Percentiles rank a stretch among this genome's conserved stretches.
Conservation (phyloP, 1,140 invertebrate species). For the Drosophila littoralis region DNA sequence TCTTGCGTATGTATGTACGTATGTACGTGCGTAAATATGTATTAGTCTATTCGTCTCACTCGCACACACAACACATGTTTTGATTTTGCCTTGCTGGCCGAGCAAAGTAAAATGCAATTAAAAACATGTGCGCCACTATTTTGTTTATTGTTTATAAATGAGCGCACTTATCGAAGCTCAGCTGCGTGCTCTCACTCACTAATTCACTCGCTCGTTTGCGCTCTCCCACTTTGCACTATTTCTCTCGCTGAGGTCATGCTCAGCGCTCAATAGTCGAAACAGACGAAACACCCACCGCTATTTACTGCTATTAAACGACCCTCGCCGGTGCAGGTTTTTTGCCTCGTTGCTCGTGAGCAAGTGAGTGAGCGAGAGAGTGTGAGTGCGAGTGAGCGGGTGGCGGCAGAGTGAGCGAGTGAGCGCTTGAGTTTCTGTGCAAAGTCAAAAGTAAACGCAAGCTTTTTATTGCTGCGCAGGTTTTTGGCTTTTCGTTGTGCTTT, state of each 20-base stretch:
- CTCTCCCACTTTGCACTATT: slow-evolving; percentile 20
- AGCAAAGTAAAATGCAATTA: slow-evolving; percentile 66
- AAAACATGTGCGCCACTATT: slow-evolving; percentile 81
- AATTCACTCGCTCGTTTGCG: slow-evolving; percentile 13
- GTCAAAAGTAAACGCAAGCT: slow-evolving; percentile 59
- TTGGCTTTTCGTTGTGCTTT: slow-evolving; percentile 53
- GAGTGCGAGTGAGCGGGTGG: slow-evolving; percentile 2
- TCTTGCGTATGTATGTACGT: not conserved
- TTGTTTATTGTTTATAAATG: slow-evolving; percentile 83
- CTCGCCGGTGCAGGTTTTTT: slow-evolving; percentile 60
- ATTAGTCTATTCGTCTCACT: slow-evolving; percentile 28
- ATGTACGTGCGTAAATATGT: slow-evolving; percentile 15
- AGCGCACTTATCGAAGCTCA: slow-evolving; percentile 49
- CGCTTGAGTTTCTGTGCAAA: slow-evolving; percentile 41
- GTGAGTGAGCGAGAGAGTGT: slow-evolving; percentile 5
- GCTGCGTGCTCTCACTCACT: slow-evolving; percentile 19
- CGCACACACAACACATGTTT: slow-evolving; percentile 63
- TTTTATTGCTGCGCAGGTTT: slow-evolving; percentile 54
- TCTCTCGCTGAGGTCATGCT: slow-evolving; percentile 63
- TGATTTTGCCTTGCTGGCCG: slow-evolving; percentile 37
- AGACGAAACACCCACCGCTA: slow-evolving; percentile 45
- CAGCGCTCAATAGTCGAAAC: slow-evolving; percentile 9
- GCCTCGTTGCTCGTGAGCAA: slow-evolving; percentile 7
- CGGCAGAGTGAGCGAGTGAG: slow-evolving; percentile 3
- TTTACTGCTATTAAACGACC: slow-evolving; percentile 47